Evolutionary conservation across 2,888 invertebrate species (phyloP).

Genomic region (Leistus spinibarbis): DNA sequence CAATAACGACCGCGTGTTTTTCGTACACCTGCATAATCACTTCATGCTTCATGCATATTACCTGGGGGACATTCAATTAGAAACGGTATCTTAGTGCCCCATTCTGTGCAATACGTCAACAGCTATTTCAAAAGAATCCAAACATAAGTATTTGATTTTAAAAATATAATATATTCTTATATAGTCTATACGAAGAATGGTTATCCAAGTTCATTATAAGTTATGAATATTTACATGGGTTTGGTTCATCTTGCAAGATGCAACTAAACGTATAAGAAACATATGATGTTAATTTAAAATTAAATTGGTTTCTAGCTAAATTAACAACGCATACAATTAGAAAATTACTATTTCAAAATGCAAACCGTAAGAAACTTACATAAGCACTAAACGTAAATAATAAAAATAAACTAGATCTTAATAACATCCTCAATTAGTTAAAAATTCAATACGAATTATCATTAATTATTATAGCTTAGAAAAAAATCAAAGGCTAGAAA

Average conservation of each 20-base stretch:
- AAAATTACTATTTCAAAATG: background rate
- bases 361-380: background rate
- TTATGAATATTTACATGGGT: too few relatives aligned
- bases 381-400: background rate
- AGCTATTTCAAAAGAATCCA: background rate
- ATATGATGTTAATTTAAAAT: background rate
- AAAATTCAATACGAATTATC: constrained; percentile 18
- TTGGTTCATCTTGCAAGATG: too few relatives aligned
- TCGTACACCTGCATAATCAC: constrained; percentile 1
- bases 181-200: too few relatives aligned
- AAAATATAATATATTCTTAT: too few relatives aligned
- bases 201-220: too few relatives aligned
- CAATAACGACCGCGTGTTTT: background rate
- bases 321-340: too few relatives aligned
- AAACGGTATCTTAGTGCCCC: background rate
- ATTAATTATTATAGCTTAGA: constrained; percentile 1
- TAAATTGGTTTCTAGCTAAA: too few relatives aligned
- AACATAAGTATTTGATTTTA: too few relatives aligned
- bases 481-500: constrained; percentile 1
- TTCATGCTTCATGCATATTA: background rate
- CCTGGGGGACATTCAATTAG: constrained; percentile 6
- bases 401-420: constrained; percentile 2
- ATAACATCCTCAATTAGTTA: constrained; percentile 34
- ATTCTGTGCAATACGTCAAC: background rate
- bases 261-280: background rate